A percentile compares a stretch with the other conserved stretches of the same genome.
phyloP scores from a whole-genome alignment of 2,113 vertebrate species.

The Thunnus maccoyii region DNA sequence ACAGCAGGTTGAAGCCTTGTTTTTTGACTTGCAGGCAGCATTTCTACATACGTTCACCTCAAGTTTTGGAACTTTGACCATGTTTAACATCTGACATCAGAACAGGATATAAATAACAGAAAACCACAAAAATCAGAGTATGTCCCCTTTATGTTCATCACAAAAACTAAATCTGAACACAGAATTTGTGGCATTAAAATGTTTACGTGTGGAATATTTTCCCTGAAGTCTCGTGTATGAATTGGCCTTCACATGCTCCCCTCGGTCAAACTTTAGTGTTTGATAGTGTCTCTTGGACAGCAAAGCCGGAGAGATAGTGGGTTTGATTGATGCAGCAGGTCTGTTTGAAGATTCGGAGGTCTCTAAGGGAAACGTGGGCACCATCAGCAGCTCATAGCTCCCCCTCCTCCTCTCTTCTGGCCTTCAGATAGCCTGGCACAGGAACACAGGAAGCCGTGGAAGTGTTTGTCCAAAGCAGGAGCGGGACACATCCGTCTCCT shows the following conservation, averaged over 20 bases:
- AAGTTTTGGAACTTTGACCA: no score
- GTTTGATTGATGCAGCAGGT: constrained; percentile 19
- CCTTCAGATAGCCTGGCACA: constrained; percentile 36
- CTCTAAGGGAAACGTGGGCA: constrained; percentile 11
- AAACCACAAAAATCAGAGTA: no score
- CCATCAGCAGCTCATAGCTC: neutral
- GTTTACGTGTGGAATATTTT: no score
- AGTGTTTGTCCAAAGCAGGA: constrained; percentile 51
- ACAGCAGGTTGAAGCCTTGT: no score
- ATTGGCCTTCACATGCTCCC: neutral
- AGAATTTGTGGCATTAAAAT: no score
- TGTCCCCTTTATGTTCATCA: no score
- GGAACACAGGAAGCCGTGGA: constrained; percentile 45
- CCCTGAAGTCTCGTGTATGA: no score
- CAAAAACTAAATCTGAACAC: no score
- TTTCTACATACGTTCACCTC: no score
- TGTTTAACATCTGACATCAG: no score
- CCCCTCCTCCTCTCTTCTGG: neutral
- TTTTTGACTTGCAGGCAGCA: no score
- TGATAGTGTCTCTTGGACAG: neutral
- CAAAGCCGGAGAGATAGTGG: neutral
- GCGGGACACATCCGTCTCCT: constrained; percentile 14
- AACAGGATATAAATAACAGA: no score
- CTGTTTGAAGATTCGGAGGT: constrained; percentile 33
- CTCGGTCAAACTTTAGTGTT: neutral